Conservation (phyloP, 2,113 vertebrate genomes). For the Ochotona princeps region DNA sequence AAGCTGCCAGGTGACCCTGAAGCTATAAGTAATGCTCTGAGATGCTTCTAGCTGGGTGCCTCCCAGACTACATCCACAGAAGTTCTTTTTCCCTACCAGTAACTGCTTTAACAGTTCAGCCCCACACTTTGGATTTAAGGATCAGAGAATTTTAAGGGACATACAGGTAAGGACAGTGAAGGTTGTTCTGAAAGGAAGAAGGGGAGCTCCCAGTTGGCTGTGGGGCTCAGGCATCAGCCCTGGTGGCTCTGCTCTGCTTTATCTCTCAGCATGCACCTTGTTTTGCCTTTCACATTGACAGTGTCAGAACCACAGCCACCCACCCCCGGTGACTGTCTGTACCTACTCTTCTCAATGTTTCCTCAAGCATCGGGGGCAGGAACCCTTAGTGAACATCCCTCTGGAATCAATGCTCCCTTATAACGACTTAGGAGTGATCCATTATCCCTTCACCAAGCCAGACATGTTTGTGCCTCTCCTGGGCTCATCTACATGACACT, state of each 20-base stretch:
- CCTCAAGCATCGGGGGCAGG: neutral
- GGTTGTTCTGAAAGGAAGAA: neutral
- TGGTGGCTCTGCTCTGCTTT: neutral
- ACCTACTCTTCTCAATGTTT: neutral
- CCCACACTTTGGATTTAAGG: neutral
- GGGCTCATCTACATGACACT: constrained; percentile 22
- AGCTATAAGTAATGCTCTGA: neutral
- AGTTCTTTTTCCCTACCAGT: neutral
- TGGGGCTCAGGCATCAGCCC: neutral
- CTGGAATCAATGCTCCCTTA: neutral
- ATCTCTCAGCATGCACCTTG: neutral
- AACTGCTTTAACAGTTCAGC: neutral
- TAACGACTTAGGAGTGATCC: constrained; percentile 47
- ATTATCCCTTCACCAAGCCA: constrained; percentile 37
- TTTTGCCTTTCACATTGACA: constrained; percentile 16
- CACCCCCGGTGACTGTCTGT: neutral
- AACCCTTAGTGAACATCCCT: neutral
- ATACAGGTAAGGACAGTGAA: neutral
- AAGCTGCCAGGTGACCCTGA: fast-evolving
- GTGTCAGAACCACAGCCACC: neutral
- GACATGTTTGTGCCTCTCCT: constrained; percentile 37
- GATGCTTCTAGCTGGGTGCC: neutral
- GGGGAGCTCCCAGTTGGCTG: neutral
- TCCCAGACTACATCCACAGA: fast-evolving
- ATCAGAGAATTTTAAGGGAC: neutral